phyloP scores from a whole-genome alignment of 2,888 invertebrate species.

The Diachrysia chrysitis region DNA sequence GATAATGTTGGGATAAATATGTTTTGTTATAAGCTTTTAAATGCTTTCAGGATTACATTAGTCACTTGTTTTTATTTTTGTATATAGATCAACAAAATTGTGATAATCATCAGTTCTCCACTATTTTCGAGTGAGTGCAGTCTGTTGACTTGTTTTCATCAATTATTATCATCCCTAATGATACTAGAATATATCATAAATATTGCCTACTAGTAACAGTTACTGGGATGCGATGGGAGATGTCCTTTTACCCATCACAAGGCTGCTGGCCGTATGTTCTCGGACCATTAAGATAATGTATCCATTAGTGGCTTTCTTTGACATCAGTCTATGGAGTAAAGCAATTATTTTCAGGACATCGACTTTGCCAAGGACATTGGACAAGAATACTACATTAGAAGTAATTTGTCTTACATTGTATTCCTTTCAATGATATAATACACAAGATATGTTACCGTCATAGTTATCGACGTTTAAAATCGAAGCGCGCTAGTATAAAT shows the following conservation, averaged over 20 bases:
- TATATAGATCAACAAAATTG: not conserved
- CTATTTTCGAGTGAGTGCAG: no score
- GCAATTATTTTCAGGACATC: not conserved
- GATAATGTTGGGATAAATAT: conserved; percentile 27
- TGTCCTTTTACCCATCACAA: not conserved
- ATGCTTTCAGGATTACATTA: not conserved
- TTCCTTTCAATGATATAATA: no score
- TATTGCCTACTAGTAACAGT: no score
- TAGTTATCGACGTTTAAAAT: no score
- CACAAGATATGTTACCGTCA: no score
- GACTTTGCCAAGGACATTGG: no score
- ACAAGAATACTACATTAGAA: not conserved
- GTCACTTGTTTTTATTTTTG: not conserved
- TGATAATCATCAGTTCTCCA: no score
- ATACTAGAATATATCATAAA: no score
- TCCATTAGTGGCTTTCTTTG: conserved; percentile 9
- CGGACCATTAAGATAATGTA: not conserved
- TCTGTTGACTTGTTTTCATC: no score
- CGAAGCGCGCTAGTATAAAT: no score
- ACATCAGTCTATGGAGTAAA: not conserved
- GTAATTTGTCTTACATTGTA: no score
- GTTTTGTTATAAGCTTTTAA: not conserved
- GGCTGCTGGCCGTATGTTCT: not conserved
- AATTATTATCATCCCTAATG: no score
- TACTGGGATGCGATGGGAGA: not conserved